phyloP scores from a whole-genome alignment of 2,113 vertebrate species.

The Mus spicilegus region DNA sequence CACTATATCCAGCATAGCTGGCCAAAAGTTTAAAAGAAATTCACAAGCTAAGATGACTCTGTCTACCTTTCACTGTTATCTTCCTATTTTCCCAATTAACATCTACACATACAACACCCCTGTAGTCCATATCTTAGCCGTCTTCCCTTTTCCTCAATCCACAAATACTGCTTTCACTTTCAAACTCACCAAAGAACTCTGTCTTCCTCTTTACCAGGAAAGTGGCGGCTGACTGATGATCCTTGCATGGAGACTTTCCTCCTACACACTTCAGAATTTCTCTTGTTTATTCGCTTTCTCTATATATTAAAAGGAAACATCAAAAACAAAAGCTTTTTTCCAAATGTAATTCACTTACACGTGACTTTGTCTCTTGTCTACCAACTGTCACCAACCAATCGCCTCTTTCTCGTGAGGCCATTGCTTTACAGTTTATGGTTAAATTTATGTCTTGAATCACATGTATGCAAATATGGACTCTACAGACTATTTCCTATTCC shows the following conservation, averaged over 20 bases:
- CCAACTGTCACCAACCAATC: neutral
- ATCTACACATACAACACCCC: neutral
- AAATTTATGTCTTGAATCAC: neutral
- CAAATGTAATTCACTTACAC: neutral
- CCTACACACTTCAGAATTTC: neutral
- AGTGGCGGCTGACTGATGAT: neutral
- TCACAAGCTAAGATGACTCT: neutral
- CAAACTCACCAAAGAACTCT: neutral
- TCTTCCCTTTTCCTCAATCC: conserved; percentile 20
- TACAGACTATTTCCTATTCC: neutral
- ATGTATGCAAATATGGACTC: neutral
- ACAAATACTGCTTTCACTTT: neutral
- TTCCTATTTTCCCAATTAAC: neutral
- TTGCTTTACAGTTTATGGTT: neutral
- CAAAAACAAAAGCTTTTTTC: neutral
- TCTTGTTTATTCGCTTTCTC: neutral
- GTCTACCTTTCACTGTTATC: neutral
- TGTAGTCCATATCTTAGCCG: neutral
- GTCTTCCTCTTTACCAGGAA: neutral
- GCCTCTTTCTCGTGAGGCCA: neutral
- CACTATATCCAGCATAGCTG: too few species aligned
- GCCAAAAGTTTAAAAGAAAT: neutral
- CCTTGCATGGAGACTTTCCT: neutral
- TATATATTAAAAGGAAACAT: neutral
- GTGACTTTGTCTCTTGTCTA: neutral